Base-by-base conservation (phyloP, 2,888 invertebrate species). In the Caenorhabditis imperialis region DNA sequence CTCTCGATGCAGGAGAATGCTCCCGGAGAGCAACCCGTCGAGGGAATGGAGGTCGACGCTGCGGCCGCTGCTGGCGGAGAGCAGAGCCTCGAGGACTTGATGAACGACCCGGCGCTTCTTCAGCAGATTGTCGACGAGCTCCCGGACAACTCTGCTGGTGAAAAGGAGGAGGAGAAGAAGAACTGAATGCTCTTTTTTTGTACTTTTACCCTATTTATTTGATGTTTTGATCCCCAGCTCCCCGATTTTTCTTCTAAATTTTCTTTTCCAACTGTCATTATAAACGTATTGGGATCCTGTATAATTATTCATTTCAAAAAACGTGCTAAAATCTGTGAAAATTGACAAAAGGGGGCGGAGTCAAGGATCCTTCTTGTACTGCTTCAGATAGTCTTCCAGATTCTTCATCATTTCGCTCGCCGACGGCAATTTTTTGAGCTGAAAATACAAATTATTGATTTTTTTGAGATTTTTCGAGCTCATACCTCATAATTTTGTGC, bases 1-100 rank as follows among this genome's bases (percentile, higher is more conserved):
- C 97, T 99, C 95, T 98, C 98, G n/a, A 94, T 99, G 89, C 93
- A 94, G 58, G 71, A 76, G 16, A 67, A 73, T 37, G 76, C 62
- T n/a, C 75, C 71, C 5, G 38, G n/a, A 23, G 44, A 45, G 6
- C 51, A 65, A 14, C 42, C 42, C 4, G 35, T 37, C 5, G 76
- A 76, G 12, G 44, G 42, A 54, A 76, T 76, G 76, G 76, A 76
- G 1, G 72, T 71, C 4, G 75, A 75, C 37, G 58, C 47, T 3
- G 51, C 55, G 10, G 48, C 60, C 7, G 35, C 58, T 18, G 58
- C 30, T 20, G 51, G 16, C 16, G 61, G 27, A 35, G 53, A 16
- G 14, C 81, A 75, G 12, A 77, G 81, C 35, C 63, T 76, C 18
- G 79, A 82, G 45, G 81, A 84, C 27, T 70, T 86, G 44, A 74